A percentile compares a stretch with the other conserved stretches of the same genome.
Evolutionary conservation across 2,113 vertebrate genomes (phyloP).

Genomic region (Scomber colias): DNA sequence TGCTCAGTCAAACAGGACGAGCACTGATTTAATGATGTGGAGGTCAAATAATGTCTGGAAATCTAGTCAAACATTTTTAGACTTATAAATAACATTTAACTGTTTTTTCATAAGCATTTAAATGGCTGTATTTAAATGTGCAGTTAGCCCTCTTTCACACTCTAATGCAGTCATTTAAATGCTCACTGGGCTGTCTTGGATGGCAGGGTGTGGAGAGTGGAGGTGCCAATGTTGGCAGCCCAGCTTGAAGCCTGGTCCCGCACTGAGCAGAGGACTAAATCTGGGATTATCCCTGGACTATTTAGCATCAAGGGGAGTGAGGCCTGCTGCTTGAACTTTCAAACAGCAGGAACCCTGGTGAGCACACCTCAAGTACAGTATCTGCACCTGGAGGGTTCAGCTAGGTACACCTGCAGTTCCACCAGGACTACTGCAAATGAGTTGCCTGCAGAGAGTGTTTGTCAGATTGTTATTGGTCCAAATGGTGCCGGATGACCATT

Average conservation of each 20-base stretch:
- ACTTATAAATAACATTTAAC: not conserved
- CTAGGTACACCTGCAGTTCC: not conserved
- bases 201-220: not conserved
- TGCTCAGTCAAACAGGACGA: too few species aligned
- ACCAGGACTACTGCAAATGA: not conserved
- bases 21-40: not conserved
- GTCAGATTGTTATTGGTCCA: not conserved
- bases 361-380: not conserved
- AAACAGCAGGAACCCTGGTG: not conserved
- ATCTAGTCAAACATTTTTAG: not conserved
- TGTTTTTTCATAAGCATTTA: constrained; percentile 3
- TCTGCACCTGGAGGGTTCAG: too few species aligned
- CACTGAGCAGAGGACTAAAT: not conserved
- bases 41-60: not conserved
- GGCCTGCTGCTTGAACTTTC: not conserved
- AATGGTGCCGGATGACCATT: not conserved
- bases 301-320: not conserved
- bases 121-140: constrained; percentile 4
- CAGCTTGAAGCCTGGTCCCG: too few species aligned
- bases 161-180: constrained; percentile 2
- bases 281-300: not conserved
- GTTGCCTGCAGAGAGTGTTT: constrained; percentile 1
- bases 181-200: not conserved
- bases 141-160: not conserved
- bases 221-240: constrained; percentile 5